A percentile compares a stretch with the other conserved stretches of the same genome.
Evolutionary conservation across 2,888 invertebrate genomes (phyloP).

Genomic region (Noctua janthe): DNA sequence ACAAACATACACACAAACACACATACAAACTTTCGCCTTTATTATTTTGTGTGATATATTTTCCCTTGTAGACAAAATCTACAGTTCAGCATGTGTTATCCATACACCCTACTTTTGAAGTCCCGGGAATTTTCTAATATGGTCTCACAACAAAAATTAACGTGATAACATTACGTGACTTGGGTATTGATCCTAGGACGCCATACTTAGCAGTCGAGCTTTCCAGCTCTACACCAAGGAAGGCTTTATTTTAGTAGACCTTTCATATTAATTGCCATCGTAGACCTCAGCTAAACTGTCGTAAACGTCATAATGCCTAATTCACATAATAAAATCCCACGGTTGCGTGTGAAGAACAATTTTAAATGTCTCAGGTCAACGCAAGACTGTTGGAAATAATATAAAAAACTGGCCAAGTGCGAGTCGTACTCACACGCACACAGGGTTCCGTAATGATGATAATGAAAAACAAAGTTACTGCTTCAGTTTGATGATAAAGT

Average conservation of each 20-base stretch:
- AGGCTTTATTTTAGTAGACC: not conserved
- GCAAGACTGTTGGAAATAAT: conserved; percentile 42
- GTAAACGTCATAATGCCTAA: not conserved
- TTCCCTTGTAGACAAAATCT: too few relatives aligned
- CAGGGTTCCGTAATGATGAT: too few relatives aligned
- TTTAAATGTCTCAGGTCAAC: conserved; percentile 47
- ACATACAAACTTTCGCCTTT: too few relatives aligned
- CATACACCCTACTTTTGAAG: not conserved
- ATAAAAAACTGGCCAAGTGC: not conserved
- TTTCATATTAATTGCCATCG: not conserved
- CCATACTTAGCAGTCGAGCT: not conserved
- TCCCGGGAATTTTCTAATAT: not conserved
- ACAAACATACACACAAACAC: too few relatives aligned
- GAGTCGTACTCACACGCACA: too few relatives aligned
- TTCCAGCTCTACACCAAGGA: not conserved
- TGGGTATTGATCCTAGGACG: not conserved
- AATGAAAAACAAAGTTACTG: too few relatives aligned
- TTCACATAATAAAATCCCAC: conserved; percentile 40
- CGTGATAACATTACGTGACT: not conserved
- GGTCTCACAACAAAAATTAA: not conserved
- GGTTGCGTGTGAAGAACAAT: conserved; percentile 47
- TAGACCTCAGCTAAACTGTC: not conserved
- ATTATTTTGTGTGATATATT: too few relatives aligned
- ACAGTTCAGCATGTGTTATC: not conserved
- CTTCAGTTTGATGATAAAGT: too few relatives aligned